Conservation (phyloP, 2,797 vertebrate genomes). For the Melanotaenia maccullochi region DNA sequence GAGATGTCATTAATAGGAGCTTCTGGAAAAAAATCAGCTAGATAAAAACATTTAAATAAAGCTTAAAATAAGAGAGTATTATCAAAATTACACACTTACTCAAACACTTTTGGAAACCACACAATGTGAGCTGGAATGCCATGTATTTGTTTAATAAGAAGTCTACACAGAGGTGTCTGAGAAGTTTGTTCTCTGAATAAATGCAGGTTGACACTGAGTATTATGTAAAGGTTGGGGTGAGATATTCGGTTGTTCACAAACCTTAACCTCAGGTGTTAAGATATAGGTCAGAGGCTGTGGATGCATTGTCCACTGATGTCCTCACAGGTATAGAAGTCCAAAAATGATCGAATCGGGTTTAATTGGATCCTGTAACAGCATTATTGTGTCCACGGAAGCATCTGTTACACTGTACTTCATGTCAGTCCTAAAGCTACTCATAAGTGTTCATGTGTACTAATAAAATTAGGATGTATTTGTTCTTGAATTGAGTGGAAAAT, state of each 20-base stretch:
- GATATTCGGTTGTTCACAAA: neutral
- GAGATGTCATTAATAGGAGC: too few relatives aligned
- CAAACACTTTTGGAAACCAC: neutral
- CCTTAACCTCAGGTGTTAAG: neutral
- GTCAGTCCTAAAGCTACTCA: neutral
- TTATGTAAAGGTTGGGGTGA: neutral
- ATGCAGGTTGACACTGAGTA: neutral
- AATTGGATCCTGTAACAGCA: neutral
- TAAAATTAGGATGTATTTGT: neutral
- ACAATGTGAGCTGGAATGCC: neutral
- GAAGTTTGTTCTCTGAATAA: neutral
- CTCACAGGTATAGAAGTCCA: neutral
- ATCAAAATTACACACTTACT: neutral
- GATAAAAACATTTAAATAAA: too few relatives aligned
- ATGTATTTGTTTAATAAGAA: neutral
- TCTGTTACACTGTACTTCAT: neutral
- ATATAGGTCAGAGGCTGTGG: neutral
- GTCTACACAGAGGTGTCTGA: neutral
- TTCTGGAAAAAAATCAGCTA: too few relatives aligned
- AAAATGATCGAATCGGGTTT: neutral
- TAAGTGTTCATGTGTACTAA: neutral
- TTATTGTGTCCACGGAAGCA: neutral
- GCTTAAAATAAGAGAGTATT: too few relatives aligned
- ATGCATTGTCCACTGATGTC: neutral
- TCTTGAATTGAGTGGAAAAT: neutral